Evolutionary conservation across 1,140 invertebrate genomes (phyloP), one percentile per base, ranked within the genome.

Genomic region (Temnothorax nylanderi): DNA sequence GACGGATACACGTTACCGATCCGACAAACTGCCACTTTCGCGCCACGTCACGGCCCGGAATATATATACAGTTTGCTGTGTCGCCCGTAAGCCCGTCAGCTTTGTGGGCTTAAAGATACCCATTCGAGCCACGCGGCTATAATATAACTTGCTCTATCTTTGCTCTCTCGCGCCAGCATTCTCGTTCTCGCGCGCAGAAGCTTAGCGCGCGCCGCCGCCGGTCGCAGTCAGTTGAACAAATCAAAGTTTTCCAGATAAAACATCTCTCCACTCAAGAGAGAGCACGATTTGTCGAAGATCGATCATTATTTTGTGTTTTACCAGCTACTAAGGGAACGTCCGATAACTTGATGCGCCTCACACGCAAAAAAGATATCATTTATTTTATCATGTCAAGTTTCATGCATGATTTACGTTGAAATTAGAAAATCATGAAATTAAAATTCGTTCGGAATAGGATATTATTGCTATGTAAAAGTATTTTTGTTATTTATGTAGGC

Each of bases 11-110:
- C 37, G 51, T 44, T 82, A 56, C 47, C 47, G 47, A 2, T 51
- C 77, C 44, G 77, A 69, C 77, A 81, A 69, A 71, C 64, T 71
- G 47, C 64, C 34, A 41, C 77, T 81, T 69, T 69, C 62, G 77
- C 62, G 64, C 65, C 77, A 26, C 26, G 13, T 80, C 62, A 54
- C n/a, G n/a, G 65, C 32, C 44, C 26, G n/a, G 34, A 11, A 44
- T 47, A 49, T 78, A 64, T 47, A 64, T 13, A 6, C 37, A 37
- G n/a, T 77, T 62, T 80, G 51, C 77, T 51, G 21, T 47, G 44
- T 51, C 60, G 41, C 62, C 60, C 11, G 18, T 65, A 65, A 78
- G 41, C 60, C 41, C 60, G 76, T 78, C 76, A 67, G 47, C 26
- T 80, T 80, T 37, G 74, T 18, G 58, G 56, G 56, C 54, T 76